phyloP scores from a whole-genome alignment of 2,113 vertebrate genomes.

The Crotalus helleri region DNA sequence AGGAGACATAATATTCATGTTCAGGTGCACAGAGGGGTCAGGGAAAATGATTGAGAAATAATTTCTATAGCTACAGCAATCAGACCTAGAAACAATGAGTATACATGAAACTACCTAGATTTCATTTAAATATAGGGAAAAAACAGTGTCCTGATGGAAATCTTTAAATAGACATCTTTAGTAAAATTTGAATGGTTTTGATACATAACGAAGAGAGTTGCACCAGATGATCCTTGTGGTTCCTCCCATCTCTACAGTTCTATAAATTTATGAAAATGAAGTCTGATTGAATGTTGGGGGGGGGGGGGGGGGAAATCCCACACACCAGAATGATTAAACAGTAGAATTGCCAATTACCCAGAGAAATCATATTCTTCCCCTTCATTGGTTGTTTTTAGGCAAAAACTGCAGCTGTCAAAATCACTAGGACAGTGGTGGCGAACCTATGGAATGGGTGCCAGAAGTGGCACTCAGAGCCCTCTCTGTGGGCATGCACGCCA shows the following conservation, averaged over 20 bases:
- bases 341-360: neutral
- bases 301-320: neutral
- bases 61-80: neutral
- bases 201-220: neutral
- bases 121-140: neutral
- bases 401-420: neutral
- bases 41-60: neutral
- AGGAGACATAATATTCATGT: neutral
- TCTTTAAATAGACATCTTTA: neutral
- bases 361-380: neutral
- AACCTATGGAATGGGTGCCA: too few relatives aligned
- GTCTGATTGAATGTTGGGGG: neutral
- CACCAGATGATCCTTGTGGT: neutral
- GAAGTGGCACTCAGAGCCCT: too few relatives aligned
- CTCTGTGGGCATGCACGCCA: too few relatives aligned
- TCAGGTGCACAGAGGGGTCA: neutral
- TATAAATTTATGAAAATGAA: neutral
- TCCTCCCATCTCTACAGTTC: neutral
- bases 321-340: neutral
- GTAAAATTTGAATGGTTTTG: neutral
- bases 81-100: neutral
- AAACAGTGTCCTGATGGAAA: neutral
- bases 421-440: neutral
- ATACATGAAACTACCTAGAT: neutral
- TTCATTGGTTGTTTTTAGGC: neutral